Conservation (phyloP, 2,797 vertebrate genomes). For the Orestias chungarensis region DNA sequence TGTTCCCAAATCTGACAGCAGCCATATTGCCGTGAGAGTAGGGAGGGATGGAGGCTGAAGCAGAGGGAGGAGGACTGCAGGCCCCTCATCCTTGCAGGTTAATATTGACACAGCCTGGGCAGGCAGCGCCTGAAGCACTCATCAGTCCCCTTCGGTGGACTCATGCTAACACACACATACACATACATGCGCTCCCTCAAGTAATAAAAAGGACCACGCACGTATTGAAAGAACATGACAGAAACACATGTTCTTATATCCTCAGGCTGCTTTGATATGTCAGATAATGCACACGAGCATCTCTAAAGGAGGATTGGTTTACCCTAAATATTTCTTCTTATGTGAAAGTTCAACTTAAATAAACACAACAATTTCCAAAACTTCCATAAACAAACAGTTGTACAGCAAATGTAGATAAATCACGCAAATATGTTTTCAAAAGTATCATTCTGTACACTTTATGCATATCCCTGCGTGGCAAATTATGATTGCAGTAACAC, state of each 20-base stretch:
- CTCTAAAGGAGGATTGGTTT: constrained; percentile 24
- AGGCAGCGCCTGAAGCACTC: constrained; percentile 72
- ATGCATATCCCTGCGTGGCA: constrained; percentile 66
- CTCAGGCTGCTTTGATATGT: constrained; percentile 10
- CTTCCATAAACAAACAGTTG: constrained; percentile 73
- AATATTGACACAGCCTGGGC: constrained; percentile 96
- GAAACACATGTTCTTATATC: constrained; percentile 30
- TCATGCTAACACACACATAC: constrained; percentile 45
- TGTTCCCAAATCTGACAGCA: constrained; percentile 88
- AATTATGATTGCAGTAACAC: constrained; percentile 72
- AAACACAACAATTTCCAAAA: constrained; percentile 61
- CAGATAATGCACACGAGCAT: not conserved
- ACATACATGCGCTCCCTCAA: constrained; percentile 24
- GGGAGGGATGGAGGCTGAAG: constrained; percentile 60
- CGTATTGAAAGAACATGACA: constrained; percentile 17
- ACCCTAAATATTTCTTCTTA: constrained; percentile 28
- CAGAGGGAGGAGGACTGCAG: constrained; percentile 52
- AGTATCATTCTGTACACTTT: constrained; percentile 62
- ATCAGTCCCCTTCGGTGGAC: constrained; percentile 75
- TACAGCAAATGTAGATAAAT: constrained; percentile 69
- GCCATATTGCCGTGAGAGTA: constrained; percentile 91
- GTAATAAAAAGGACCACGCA: constrained; percentile 37
- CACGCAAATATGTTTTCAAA: constrained; percentile 75
- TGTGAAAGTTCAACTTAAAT: constrained; percentile 65
- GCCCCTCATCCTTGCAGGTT: constrained; percentile 90